Evolutionary conservation across 1,140 invertebrate species (phyloP), one percentile per base, ranked within the genome.

Genomic region (Notospermus geniculatus): DNA sequence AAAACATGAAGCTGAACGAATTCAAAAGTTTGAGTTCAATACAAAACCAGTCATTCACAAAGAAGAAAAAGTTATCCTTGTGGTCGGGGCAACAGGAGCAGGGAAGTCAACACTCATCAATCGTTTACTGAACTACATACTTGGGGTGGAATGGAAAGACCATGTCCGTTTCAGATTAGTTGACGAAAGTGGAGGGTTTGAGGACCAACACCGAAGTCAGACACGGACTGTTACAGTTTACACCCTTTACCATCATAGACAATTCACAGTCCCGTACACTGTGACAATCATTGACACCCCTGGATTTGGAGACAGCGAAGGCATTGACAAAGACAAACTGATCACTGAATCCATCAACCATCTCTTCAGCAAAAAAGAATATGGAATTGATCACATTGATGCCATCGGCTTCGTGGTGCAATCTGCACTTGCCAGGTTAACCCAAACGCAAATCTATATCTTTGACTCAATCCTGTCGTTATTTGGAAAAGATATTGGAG

Each of bases 401-500:
- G 70, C 70, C 11, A 30, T 62, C 9, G 19, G 61, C 9, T 17
- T 62, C 29, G 61, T 62, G n/a, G 60, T 45, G 45, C 59, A 29
- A 23, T 52, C 36, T 17, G 4, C 60, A 22, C 17, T 41, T 19
- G 23, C 41, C 27, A 36, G 61, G 15, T 29, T 62, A 7, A 36
- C 23, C 17, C 19, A 60, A 1, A 36, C 23, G 2, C 60, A 63
- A 46, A 64, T 32, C 27, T 73, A 73, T 60, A 65, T 71, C 15
- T 70, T 70, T 45, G 53, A 72, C 29, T 43, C 61, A 11, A 63
- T 72, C 29, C 32, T 73, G 36, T 68, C 68, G 13, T 46, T 73
- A 17, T 73, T 73, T 60, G 71, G 71, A 2, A 65, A 70, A 50
- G 68, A 73, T 28, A 65, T 72, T 28, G 58, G 56, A 57, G 50